Evolutionary conservation across 2,888 invertebrate species (phyloP).

Genomic region (Cephus spinipes): DNA sequence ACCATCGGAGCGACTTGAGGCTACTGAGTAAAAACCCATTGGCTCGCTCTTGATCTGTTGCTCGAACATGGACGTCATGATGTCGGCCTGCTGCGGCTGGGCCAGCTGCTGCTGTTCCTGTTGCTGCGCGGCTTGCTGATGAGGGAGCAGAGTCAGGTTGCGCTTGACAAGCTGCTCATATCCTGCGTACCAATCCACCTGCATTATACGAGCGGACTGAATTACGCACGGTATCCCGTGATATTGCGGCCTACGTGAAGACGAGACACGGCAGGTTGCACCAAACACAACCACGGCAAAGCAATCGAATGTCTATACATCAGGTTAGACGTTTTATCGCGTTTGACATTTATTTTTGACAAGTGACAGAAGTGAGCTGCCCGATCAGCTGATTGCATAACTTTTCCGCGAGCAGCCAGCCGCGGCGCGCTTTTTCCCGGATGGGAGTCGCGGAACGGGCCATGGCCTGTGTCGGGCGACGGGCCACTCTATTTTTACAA

Average conservation of each 20-base stretch:
- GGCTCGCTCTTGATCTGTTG: constrained; percentile 79
- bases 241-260: background rate
- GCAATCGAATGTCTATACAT: constrained; percentile 20
- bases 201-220: constrained; percentile 36
- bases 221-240: background rate
- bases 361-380: constrained; percentile 62
- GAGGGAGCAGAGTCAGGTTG: constrained; percentile 67
- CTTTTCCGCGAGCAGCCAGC: constrained; percentile 49
- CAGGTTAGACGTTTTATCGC: constrained; percentile 45
- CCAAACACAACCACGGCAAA: background rate
- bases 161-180: constrained; percentile 68
- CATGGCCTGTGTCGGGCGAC: constrained; percentile 27
- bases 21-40: constrained; percentile 72
- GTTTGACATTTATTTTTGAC: constrained; percentile 65
- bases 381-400: constrained; percentile 68
- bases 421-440: constrained; percentile 16
- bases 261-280: background rate
- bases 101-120: constrained; percentile 46
- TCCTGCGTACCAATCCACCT: constrained; percentile 68
- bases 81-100: constrained; percentile 53
- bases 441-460: constrained; percentile 28
- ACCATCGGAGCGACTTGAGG: constrained; percentile 64
- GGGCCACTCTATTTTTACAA: constrained; percentile 46
- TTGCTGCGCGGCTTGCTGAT: constrained; percentile 54
- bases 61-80: constrained; percentile 73